Evolutionary conservation across 2,797 vertebrate species (phyloP).

Genomic region (Bucorvus abyssinicus): DNA sequence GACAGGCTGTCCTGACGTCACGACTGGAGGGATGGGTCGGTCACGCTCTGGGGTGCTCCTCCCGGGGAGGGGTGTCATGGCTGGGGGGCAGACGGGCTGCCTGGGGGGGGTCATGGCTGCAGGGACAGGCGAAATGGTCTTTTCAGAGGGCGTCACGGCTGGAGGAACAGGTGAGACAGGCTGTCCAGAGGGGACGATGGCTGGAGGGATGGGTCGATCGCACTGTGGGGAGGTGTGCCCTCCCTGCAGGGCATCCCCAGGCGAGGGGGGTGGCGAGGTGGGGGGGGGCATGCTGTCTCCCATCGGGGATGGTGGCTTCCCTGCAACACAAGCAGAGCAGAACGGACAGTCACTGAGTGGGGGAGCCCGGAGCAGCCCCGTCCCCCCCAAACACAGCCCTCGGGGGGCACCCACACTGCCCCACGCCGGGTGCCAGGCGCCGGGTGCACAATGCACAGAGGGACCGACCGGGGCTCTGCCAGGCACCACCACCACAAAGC

Average conservation of each 20-base stretch:
- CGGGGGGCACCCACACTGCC: neutral
- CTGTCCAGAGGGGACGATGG: neutral
- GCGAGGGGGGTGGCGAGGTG: neutral
- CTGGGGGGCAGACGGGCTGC: neutral
- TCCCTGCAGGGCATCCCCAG: neutral
- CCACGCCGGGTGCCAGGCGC: neutral
- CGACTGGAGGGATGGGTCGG: rapidly evolving
- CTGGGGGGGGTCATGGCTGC: neutral
- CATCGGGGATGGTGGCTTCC: constrained; percentile 36
- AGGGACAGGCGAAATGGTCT: neutral
- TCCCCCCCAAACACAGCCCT: neutral
- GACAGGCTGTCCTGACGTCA: neutral
- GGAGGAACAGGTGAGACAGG: neutral
- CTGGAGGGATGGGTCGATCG: neutral
- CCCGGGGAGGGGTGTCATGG: rapidly evolving
- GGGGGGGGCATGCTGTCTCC: constrained; percentile 19
- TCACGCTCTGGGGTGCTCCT: neutral
- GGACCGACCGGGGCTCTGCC: neutral
- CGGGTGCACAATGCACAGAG: constrained; percentile 27
- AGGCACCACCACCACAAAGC: constrained; percentile 39
- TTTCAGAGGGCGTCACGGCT: neutral
- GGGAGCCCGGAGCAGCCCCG: neutral
- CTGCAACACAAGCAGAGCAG: constrained; percentile 32
- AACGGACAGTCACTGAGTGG: neutral
- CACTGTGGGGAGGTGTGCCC: rapidly evolving